Evolutionary conservation across 2,888 invertebrate genomes (phyloP).

Genomic region (Trachelus stipa): DNA sequence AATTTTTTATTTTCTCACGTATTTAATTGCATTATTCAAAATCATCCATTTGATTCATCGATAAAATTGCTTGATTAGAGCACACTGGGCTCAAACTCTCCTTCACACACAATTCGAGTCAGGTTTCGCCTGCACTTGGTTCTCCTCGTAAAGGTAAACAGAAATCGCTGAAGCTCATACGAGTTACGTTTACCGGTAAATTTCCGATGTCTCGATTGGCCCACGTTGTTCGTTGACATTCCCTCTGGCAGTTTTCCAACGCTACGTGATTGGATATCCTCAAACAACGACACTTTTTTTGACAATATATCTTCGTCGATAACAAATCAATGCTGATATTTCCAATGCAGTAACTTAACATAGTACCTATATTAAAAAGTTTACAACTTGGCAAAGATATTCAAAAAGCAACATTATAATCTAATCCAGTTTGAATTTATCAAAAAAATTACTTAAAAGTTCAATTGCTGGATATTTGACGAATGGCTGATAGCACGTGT

Average conservation of each 20-base stretch:
- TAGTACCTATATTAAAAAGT: background rate
- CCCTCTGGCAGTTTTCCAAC: slow-evolving; percentile 38
- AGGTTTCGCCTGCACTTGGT: background rate
- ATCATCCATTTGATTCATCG: background rate
- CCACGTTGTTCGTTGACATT: slow-evolving; percentile 26
- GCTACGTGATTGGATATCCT: slow-evolving; percentile 36
- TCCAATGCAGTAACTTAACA: background rate
- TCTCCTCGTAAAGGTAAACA: slow-evolving; percentile 24
- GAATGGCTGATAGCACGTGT: background rate
- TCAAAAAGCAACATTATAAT: background rate
- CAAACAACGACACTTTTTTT: slow-evolving; percentile 12
- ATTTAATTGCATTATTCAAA: background rate
- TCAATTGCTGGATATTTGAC: background rate
- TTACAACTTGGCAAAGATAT: background rate
- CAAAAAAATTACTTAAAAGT: background rate
- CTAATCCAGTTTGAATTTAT: background rate
- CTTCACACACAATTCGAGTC: background rate
- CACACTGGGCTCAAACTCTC: background rate
- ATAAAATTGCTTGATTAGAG: background rate
- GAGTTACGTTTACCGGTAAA: slow-evolving; percentile 32
- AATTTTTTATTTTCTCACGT: background rate
- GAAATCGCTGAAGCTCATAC: slow-evolving; percentile 18
- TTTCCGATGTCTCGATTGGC: slow-evolving; percentile 31
- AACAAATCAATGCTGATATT: background rate
- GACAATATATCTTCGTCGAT: background rate